These are phyloP conservation scores for Trachelus tabidus DNA, from an alignment of 2,888 invertebrate genomes.

Conservation along the genomic window DNA sequence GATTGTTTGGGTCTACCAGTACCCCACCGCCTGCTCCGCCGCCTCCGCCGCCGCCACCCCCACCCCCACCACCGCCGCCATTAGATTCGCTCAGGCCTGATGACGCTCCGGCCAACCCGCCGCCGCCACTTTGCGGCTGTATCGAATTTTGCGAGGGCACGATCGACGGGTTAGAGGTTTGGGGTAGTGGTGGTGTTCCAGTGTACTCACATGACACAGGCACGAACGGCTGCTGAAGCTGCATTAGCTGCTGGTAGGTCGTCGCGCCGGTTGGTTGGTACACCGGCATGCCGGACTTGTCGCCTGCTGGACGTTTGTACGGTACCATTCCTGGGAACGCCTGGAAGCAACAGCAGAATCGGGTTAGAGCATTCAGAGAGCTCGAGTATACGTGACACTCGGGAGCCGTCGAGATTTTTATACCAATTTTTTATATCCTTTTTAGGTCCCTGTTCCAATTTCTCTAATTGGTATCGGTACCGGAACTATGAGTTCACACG, in stretches of 20 bases:
- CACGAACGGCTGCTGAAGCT: conserved; percentile 95
- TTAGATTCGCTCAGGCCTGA: conserved; percentile 6
- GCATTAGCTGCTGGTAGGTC: conserved; percentile 95
- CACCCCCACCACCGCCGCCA: neutral
- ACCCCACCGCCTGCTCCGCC: conserved; percentile 54
- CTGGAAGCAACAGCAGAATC: conserved; percentile 68
- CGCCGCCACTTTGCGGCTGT: conserved; percentile 37
- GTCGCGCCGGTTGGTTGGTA: conserved; percentile 90
- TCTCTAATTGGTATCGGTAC: neutral
- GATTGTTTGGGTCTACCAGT: conserved; percentile 63
- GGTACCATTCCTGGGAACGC: conserved; percentile 96
- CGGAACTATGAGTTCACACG: no score
- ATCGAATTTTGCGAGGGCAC: conserved; percentile 53
- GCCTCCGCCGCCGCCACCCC: conserved; percentile 37
- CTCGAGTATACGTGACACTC: no score
- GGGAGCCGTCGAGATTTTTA: no score
- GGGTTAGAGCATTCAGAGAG: neutral
- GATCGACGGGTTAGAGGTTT: conserved; percentile 66
- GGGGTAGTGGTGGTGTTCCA: conserved; percentile 74
- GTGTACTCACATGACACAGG: conserved; percentile 99
- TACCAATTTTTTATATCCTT: no score
- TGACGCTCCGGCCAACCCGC: neutral
- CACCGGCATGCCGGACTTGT: conserved; percentile 96
- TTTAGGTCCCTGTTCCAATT: no score
- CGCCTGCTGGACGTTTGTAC: conserved; percentile 95